Evolutionary conservation across 1,140 invertebrate species (phyloP), one percentile per base, ranked within the genome.

Genomic region (Leptonema lineaticorne): DNA sequence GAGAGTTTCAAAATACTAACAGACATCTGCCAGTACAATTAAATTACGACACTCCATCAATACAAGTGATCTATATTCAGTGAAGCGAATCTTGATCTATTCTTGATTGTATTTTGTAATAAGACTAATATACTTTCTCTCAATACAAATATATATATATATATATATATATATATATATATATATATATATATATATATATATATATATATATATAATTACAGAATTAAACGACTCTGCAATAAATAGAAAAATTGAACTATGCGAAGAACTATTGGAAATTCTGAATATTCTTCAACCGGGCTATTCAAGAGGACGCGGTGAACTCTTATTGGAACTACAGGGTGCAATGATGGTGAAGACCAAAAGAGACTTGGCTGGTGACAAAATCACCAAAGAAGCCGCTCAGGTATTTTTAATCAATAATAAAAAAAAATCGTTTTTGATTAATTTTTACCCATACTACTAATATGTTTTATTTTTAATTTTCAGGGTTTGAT

Each of bases 201-300:
- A n/a, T n/a, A n/a, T n/a, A n/a, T n/a, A n/a, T n/a, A n/a, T n/a
- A n/a, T n/a, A n/a, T n/a, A 59, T 71, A 64, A 71, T 81, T 81
- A 11, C 76, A 88, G 87, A 89, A 59, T 73, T 90, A 0, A 74
- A 82, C 4, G 83, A 85, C n/a, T 75, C 82, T 16, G 74, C 83
- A 0, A 72, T 90, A 0, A 77, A 83, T 45, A 77, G 88, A 11
- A 89, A 90, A 76, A 81, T 87, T 27, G 78, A 85, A 9, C 78
- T 91, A 0, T 90, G 88, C 62, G 78, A 86, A 27, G 88, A 91
- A 68, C 75, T 91, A 0, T 72, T 90, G 1, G 81, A 85, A 53
- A 70, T 90, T 30, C 82, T 87, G 7, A 82, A 88, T 53, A 77
- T 84, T 41, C 75, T 91, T 57, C 86, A 88, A 41, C 86, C 88